A percentile compares a stretch with the other conserved stretches of the same genome.
phyloP scores from a whole-genome alignment of 2,113 vertebrate genomes.

The Prunella himalayana region DNA sequence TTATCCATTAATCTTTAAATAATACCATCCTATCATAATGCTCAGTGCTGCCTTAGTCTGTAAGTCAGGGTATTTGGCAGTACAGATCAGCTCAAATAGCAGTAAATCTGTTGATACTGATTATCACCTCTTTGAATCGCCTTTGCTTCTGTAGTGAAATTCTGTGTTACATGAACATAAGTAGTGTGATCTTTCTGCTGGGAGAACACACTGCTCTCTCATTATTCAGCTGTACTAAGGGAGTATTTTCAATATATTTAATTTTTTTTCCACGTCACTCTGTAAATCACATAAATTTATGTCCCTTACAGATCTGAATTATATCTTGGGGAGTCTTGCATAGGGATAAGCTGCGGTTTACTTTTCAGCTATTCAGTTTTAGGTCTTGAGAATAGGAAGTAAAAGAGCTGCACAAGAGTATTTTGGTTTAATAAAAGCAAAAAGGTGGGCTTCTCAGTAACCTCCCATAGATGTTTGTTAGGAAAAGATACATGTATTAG shows the following conservation, averaged over 20 bases:
- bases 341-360: neutral
- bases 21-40: neutral
- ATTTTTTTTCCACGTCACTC: neutral
- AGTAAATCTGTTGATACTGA: neutral
- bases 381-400: neutral
- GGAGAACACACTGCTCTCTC: neutral
- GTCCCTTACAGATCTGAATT: neutral
- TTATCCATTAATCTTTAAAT: neutral
- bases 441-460: neutral
- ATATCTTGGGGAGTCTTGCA: neutral
- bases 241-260: neutral
- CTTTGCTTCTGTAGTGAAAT: neutral
- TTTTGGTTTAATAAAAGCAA: neutral
- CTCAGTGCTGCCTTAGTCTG: neutral
- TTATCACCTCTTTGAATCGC: neutral
- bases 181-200: neutral
- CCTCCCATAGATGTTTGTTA: neutral
- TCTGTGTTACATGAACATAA: neutral
- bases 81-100: neutral
- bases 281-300: neutral
- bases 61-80: neutral
- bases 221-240: neutral
- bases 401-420: neutral
- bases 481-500: neutral
- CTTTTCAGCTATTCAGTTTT: neutral